Percentiles rank a stretch among this genome's conserved stretches.
phyloP scores from a whole-genome alignment of 2,888 invertebrate species.

The Psococerastis gibbosa region DNA sequence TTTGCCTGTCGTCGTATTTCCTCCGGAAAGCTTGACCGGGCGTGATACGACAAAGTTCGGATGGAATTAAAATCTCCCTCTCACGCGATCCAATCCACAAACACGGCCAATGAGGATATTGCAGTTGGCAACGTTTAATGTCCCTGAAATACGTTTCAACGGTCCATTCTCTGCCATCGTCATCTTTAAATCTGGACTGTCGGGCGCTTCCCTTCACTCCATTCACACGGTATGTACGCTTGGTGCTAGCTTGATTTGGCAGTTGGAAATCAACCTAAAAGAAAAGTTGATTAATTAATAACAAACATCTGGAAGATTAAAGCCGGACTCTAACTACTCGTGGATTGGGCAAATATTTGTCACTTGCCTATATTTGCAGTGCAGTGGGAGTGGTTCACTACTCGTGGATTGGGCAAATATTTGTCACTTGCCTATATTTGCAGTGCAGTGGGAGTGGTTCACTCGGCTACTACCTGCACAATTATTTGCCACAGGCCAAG shows the following conservation, averaged over 20 bases:
- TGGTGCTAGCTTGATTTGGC: conserved; percentile 25
- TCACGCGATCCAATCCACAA: conserved; percentile 52
- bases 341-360: too few species aligned
- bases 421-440: too few species aligned
- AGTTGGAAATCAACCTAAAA: conserved; percentile 27
- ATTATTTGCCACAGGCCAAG: too few species aligned
- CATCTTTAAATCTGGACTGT: conserved; percentile 22
- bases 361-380: too few species aligned
- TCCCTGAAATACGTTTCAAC: conserved; percentile 29
- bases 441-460: too few species aligned
- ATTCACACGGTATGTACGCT: conserved; percentile 29
- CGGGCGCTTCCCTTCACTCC: conserved; percentile 23
- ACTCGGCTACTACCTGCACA: too few species aligned
- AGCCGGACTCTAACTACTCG: too few species aligned
- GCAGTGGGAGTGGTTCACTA: too few species aligned
- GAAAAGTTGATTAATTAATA: too few species aligned
- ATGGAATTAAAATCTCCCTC: neutral
- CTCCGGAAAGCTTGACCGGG: conserved; percentile 59
- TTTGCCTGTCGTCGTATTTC: conserved; percentile 68
- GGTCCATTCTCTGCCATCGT: conserved; percentile 23
- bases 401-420: too few species aligned
- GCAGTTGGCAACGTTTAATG: conserved; percentile 29
- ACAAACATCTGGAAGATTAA: too few species aligned
- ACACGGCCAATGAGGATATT: conserved; percentile 56
- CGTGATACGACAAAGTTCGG: conserved; percentile 44